A percentile compares a stretch with the other conserved stretches of the same genome.
Conservation (phyloP, 2,113 vertebrate genomes). For the Isurus oxyrinchus region DNA sequence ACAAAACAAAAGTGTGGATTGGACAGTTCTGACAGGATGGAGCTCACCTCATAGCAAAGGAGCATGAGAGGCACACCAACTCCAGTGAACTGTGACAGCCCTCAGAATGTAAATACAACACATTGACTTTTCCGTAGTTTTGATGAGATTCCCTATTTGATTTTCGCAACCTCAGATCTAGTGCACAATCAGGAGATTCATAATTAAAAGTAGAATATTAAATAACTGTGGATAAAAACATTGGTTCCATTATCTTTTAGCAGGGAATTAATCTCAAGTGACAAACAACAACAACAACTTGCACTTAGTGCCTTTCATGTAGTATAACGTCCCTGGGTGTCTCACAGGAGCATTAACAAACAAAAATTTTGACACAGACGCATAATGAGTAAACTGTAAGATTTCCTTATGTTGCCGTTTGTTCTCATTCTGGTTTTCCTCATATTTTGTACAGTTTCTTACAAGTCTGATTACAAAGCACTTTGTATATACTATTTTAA, state of each 20-base stretch:
- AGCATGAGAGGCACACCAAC: neutral
- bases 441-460: neutral
- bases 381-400: neutral
- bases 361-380: neutral
- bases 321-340: neutral
- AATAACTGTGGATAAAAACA: neutral
- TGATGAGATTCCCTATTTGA: neutral
- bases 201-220: neutral
- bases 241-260: constrained; percentile 15
- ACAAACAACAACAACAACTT: neutral
- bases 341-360: neutral
- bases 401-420: neutral
- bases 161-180: neutral
- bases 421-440: neutral
- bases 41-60: constrained; percentile 45
- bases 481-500: neutral
- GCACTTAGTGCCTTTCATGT: neutral
- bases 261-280: neutral
- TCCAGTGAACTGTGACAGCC: neutral
- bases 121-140: neutral
- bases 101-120: neutral
- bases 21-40: constrained; percentile 38
- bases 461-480: neutral
- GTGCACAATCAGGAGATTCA: neutral
- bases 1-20: constrained; percentile 40